These are phyloP conservation scores for Coluber constrictor DNA, from an alignment of 2,797 vertebrate species.

Conservation along the genomic window DNA sequence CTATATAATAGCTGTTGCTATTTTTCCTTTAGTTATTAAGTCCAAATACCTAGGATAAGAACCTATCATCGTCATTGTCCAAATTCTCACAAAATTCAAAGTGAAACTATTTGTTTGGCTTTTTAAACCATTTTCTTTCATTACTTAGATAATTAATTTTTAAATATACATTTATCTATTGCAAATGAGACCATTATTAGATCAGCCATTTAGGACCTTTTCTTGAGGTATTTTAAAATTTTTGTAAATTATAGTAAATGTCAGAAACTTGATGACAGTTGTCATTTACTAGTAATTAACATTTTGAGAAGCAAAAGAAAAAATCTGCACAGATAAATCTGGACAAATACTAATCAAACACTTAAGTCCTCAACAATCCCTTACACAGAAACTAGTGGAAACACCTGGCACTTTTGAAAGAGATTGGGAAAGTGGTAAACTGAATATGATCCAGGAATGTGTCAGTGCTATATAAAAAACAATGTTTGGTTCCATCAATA, in stretches of 20 bases:
- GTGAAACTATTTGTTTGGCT: not conserved
- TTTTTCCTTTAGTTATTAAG: not conserved
- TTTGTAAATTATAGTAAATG: not conserved
- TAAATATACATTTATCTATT: conserved; percentile 19
- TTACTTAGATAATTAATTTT: conserved; percentile 30
- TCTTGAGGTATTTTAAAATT: not conserved
- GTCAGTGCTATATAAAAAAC: not conserved
- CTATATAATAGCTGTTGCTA: too few relatives aligned
- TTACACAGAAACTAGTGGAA: not conserved
- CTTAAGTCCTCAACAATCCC: too few relatives aligned
- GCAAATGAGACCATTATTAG: conserved; percentile 17
- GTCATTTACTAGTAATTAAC: not conserved
- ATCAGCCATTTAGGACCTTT: conserved; percentile 4
- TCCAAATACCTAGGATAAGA: not conserved
- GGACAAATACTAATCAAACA: not conserved
- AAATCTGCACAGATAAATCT: not conserved
- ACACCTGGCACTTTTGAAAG: not conserved
- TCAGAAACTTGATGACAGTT: not conserved
- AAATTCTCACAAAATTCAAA: not conserved
- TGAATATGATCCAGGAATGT: not conserved
- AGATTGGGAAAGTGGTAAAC: not conserved
- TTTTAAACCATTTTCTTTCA: conserved; percentile 17
- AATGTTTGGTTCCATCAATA: not conserved
- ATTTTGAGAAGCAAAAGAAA: not conserved
- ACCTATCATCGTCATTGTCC: not conserved